Evolutionary conservation across 2,797 vertebrate genomes (phyloP).

Genomic region (Orientallactaga sibirica): DNA sequence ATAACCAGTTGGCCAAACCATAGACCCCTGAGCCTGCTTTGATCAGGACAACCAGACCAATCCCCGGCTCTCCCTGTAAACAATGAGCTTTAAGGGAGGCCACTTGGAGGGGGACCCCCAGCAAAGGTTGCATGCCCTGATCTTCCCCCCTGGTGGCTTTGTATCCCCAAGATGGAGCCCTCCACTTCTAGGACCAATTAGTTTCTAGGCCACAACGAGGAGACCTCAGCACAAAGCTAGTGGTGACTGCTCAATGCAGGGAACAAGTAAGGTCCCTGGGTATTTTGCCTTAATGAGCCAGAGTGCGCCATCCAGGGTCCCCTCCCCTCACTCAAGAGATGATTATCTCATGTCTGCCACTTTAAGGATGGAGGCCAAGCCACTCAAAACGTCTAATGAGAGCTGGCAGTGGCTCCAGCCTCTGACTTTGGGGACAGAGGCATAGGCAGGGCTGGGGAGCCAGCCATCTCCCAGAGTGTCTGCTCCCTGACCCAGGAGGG

Average conservation of each 20-base stretch:
- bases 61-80: background rate
- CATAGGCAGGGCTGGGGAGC: constrained; percentile 54
- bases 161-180: background rate
- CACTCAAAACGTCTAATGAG: constrained; percentile 92
- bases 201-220: background rate
- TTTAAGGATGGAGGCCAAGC: constrained; percentile 82
- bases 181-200: constrained; percentile 46
- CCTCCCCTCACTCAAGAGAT: constrained; percentile 29
- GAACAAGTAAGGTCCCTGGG: background rate
- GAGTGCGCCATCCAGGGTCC: background rate
- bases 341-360: constrained; percentile 55
- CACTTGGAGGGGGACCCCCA: background rate
- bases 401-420: constrained; percentile 98
- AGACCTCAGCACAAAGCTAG: constrained; percentile 63
- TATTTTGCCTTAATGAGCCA: constrained; percentile 72
- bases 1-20: background rate
- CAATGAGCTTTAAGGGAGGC: background rate
- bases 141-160: background rate
- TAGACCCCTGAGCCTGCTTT: background rate
- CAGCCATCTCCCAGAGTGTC: background rate
- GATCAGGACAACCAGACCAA: background rate
- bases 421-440: constrained; percentile 87
- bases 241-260: constrained; percentile 36
- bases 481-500: constrained; percentile 65
- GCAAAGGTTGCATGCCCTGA: background rate